phyloP scores from a whole-genome alignment of 2,888 invertebrate genomes.

The Maniola hyperantus region DNA sequence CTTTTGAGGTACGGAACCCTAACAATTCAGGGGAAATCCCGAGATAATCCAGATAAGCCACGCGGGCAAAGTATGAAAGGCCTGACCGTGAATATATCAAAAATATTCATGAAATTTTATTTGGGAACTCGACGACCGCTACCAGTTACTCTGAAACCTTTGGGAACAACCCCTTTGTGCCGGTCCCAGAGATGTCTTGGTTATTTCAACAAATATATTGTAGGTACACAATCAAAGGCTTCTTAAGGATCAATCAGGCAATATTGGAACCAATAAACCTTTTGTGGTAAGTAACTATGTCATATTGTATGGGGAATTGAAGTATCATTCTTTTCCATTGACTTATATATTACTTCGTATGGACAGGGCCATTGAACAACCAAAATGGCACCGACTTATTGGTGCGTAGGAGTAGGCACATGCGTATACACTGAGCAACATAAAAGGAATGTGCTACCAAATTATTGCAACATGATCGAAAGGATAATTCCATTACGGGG shows the following conservation, averaged over 20 bases:
- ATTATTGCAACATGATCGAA: slow-evolving; percentile 66
- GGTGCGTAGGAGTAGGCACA: too few species aligned
- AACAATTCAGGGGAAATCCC: slow-evolving; percentile 66
- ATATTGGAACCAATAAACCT: slow-evolving; percentile 25
- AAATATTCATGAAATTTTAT: slow-evolving; percentile 75
- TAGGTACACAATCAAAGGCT: slow-evolving; percentile 27
- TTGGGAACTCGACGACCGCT: slow-evolving; percentile 51
- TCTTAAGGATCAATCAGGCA: slow-evolving; percentile 25
- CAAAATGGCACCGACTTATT: too few species aligned
- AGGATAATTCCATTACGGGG: slow-evolving; percentile 69
- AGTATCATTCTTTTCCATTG: slow-evolving; percentile 11
- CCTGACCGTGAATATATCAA: slow-evolving; percentile 80
- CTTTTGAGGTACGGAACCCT: too few species aligned
- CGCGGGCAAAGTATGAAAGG: slow-evolving; percentile 73
- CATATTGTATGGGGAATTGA: slow-evolving; percentile 1
- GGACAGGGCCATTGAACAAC: too few species aligned
- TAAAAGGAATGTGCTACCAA: slow-evolving; percentile 51
- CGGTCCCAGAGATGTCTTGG: slow-evolving; percentile 24
- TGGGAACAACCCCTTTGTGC: slow-evolving; percentile 27
- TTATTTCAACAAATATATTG: slow-evolving; percentile 29
- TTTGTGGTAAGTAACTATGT: slow-evolving; percentile 6
- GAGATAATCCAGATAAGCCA: slow-evolving; percentile 80
- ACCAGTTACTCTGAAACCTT: slow-evolving; percentile 13
- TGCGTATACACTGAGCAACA: not conserved
- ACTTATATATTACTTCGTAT: too few species aligned